Evolutionary conservation across 2,888 invertebrate genomes (phyloP), one percentile per base, ranked within the genome.

Genomic region (Nomada goodeniana): DNA sequence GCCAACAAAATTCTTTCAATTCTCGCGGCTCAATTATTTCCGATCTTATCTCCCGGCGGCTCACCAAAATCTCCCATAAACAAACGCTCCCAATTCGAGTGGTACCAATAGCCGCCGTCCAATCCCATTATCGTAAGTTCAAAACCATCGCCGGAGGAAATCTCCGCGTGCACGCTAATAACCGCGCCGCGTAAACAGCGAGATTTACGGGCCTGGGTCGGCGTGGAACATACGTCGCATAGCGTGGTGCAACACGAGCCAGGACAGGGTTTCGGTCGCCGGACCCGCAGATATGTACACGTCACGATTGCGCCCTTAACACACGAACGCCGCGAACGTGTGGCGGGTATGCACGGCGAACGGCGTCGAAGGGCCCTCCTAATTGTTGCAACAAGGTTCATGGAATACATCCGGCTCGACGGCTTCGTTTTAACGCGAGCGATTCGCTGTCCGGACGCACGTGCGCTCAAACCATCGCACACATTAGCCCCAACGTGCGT

Each of bases 371-470:
- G 85, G 87, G 85, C 70, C 75, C 68, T 47, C 75, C 87, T 87
- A 87, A 87, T 87, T 87, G 87, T 87, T 82, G 84, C 76, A 15
- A 76, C 83, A 80, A 76, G 80, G 85, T 85, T 87, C 76, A 70
- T 77, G 68, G 85, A 85, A 80, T 84, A 82, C 75, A 68, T 64
- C 67, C 72, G 47, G 72, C 74, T 65, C 59, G 75, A 76, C 74
- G 59, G 63, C 65, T 80, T 80, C 78, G 80, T 86, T 84, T 86
- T 67, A 57, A 23, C 52, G 44, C 76, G 53, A 76, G 77, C 73
- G 64, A 55, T 71, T 65, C 64, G 42, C 18, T 18, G 29, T 42
- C 64, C 13, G 60, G 29, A 15, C n/a, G 55, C 59, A 67, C 47
- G 74, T 74, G 74, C 29, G 76, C 61, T 44, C 23, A 59, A 60